A percentile compares a stretch with the other conserved stretches of the same genome.
These are phyloP conservation scores for Akabosia matsudoensis DNA, from an alignment of 1,140 invertebrate species.

Conservation along the genomic window DNA sequence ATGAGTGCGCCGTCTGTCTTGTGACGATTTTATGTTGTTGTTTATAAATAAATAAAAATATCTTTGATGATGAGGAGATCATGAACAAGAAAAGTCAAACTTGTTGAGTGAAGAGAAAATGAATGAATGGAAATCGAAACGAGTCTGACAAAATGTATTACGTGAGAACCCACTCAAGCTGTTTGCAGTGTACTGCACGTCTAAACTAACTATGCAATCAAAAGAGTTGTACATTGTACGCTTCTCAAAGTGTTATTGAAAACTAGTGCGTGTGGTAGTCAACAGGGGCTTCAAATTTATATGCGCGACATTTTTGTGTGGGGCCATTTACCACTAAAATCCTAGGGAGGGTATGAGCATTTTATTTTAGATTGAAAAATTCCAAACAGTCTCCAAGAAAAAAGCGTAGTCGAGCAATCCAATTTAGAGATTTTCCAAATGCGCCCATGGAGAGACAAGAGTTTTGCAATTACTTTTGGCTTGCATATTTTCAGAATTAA, in stretches of 20 bases:
- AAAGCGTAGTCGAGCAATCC: background rate
- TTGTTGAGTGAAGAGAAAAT: constrained; percentile 16
- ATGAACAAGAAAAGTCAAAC: background rate
- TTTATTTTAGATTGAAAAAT: constrained; percentile 12
- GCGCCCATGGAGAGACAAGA: background rate
- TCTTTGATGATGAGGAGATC: background rate
- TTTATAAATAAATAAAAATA: background rate
- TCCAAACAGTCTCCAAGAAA: background rate
- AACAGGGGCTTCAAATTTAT: too few species aligned
- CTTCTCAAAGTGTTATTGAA: too few species aligned
- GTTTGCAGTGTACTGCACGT: background rate
- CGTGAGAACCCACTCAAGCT: background rate
- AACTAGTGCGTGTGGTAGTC: background rate
- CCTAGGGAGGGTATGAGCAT: too few species aligned
- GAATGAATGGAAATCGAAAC: constrained; percentile 19
- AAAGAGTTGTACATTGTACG: too few species aligned
- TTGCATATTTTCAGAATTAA: too few species aligned
- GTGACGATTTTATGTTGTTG: background rate
- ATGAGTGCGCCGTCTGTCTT: too few species aligned
- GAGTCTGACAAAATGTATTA: background rate
- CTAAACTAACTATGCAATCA: background rate
- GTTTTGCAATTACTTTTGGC: background rate
- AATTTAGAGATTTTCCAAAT: constrained; percentile 23
- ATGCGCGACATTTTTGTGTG: too few species aligned
- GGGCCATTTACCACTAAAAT: too few species aligned